Evolutionary conservation across 2,797 vertebrate species (phyloP).

Genomic region (Semaprochilodus insignis): DNA sequence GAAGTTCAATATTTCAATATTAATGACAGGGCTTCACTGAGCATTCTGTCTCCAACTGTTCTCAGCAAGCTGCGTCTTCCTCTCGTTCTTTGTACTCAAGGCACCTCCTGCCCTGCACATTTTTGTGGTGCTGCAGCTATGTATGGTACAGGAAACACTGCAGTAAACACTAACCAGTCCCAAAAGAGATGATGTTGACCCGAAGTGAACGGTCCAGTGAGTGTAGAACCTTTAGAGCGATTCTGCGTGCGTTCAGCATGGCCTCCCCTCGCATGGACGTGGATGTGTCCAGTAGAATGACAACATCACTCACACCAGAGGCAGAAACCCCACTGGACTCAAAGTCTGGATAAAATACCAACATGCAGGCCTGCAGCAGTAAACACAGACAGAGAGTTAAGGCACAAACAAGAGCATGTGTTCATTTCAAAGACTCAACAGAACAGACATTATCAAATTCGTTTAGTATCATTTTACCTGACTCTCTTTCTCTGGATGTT

Average conservation of each 20-base stretch:
- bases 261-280: slow-evolving; percentile 83
- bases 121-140: too few relatives aligned
- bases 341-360: slow-evolving; percentile 88
- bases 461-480: slow-evolving; percentile 73
- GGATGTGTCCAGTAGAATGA: slow-evolving; percentile 85
- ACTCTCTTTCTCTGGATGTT: slow-evolving; percentile 85
- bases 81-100: too few relatives aligned
- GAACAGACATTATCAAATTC: too few relatives aligned
- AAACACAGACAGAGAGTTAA: neutral
- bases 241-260: slow-evolving; percentile 73
- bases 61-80: too few relatives aligned
- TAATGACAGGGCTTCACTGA: too few relatives aligned
- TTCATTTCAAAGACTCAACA: neutral
- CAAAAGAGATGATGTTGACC: slow-evolving; percentile 83
- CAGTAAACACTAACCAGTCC: slow-evolving; percentile 74
- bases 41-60: too few relatives aligned
- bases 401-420: too few relatives aligned
- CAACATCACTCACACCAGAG: slow-evolving; percentile 66
- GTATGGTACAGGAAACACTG: too few relatives aligned
- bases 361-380: slow-evolving; percentile 83
- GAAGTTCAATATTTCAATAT: too few relatives aligned
- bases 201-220: slow-evolving; percentile 63
- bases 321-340: slow-evolving; percentile 8
- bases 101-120: too few relatives aligned
- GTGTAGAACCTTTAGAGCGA: slow-evolving; percentile 77